Conservation (phyloP, 2,113 vertebrate species). For the Xyliphius kryptos region DNA sequence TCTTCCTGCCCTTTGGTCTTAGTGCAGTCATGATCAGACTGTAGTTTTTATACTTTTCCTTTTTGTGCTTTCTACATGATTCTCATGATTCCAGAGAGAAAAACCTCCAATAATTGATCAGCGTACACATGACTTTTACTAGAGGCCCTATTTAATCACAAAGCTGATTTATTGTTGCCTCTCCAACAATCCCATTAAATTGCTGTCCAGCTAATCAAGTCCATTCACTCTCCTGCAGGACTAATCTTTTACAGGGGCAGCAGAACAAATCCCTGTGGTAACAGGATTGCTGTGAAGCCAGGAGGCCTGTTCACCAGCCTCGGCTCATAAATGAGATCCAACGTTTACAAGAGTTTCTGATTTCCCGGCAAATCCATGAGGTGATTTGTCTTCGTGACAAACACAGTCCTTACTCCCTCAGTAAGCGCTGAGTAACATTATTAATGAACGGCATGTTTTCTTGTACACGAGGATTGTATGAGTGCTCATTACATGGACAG, state of each 20-base stretch:
- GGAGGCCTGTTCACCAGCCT: slow-evolving; percentile 39
- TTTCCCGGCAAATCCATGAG: not conserved
- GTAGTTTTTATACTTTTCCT: slow-evolving; percentile 50
- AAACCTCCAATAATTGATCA: slow-evolving; percentile 72
- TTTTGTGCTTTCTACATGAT: slow-evolving; percentile 24
- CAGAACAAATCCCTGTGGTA: slow-evolving; percentile 64
- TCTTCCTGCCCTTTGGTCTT: not conserved
- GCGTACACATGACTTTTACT: slow-evolving; percentile 68
- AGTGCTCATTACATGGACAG: not conserved
- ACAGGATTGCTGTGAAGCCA: slow-evolving; percentile 62
- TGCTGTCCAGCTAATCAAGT: slow-evolving; percentile 77
- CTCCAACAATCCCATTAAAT: slow-evolving; percentile 76
- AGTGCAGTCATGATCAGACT: slow-evolving; percentile 45
- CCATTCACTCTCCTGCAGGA: slow-evolving; percentile 66
- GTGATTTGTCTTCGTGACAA: slow-evolving; percentile 31
- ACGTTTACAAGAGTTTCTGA: slow-evolving; percentile 38
- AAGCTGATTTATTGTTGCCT: slow-evolving; percentile 73
- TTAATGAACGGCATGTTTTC: slow-evolving; percentile 1
- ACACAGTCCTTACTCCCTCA: slow-evolving; percentile 5
- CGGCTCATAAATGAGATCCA: slow-evolving; percentile 46
- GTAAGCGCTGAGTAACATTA: slow-evolving; percentile 9
- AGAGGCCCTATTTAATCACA: slow-evolving; percentile 74
- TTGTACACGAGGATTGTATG: not conserved
- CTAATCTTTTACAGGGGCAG: slow-evolving; percentile 69
- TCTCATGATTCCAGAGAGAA: slow-evolving; percentile 50